Conservation (phyloP, 2,113 vertebrate species). For the Taxidea taxus region DNA sequence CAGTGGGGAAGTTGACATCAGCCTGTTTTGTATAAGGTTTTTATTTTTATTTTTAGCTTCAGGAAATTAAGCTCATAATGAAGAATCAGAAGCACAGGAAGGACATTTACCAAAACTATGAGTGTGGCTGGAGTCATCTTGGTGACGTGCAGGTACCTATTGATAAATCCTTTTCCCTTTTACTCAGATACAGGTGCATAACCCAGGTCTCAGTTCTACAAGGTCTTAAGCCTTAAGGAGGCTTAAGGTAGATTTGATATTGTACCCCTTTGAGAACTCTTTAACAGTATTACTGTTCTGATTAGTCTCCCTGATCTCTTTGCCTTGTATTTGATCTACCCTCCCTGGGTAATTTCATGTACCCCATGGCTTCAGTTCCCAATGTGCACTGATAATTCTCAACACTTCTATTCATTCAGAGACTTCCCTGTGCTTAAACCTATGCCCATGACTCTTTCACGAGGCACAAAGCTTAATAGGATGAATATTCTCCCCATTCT, state of each 20-base stretch:
- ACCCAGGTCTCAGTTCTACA: not conserved
- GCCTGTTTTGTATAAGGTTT: not conserved
- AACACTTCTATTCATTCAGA: not conserved
- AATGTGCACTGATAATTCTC: not conserved
- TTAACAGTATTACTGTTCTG: not conserved
- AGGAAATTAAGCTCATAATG: slow-evolving; percentile 1
- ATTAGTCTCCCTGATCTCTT: not conserved
- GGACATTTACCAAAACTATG: not conserved
- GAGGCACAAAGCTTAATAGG: too few relatives aligned
- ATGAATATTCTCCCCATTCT: not conserved
- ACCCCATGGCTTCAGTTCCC: not conserved
- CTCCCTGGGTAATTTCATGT: not conserved
- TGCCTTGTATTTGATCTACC: not conserved
- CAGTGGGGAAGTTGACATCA: not conserved
- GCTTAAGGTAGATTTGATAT: not conserved
- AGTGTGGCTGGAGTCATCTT: not conserved
- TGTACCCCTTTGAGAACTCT: not conserved
- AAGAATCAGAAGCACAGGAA: not conserved
- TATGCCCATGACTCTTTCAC: not conserved
- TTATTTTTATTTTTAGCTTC: slow-evolving; percentile 25
- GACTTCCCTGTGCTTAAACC: not conserved
- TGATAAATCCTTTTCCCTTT: not conserved
- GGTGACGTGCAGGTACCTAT: not conserved
- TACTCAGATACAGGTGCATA: not conserved
- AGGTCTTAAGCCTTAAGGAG: not conserved